Conservation (phyloP, 2,888 invertebrate genomes). For the Heliconius sara region DNA sequence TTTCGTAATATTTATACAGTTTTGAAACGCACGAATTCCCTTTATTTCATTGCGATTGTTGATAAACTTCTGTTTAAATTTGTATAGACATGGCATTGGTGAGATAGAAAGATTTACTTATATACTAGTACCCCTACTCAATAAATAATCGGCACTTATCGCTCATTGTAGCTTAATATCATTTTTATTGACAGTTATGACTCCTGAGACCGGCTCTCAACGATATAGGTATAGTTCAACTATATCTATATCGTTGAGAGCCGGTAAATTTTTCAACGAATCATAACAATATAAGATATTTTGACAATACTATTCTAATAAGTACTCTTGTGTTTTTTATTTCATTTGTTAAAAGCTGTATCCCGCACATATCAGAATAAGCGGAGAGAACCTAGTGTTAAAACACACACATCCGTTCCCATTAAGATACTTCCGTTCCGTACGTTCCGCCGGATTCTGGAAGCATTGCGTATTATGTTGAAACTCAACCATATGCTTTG, state of each 20-base stretch:
- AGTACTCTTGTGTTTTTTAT: no score
- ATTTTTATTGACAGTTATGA: not conserved
- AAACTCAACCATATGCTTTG: no score
- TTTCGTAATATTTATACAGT: constrained; percentile 48
- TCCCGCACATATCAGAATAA: not conserved
- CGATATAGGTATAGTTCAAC: no score
- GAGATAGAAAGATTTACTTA: no score
- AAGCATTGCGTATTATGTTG: no score
- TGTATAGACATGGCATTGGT: not conserved
- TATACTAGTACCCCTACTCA: not conserved
- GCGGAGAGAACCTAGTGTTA: not conserved
- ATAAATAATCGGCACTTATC: not conserved
- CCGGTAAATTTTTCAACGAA: no score
- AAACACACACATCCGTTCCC: not conserved
- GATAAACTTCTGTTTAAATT: not conserved
- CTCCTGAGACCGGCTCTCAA: not conserved
- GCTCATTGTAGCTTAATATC: not conserved
- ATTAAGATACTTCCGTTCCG: no score
- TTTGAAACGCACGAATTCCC: constrained; percentile 52
- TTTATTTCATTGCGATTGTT: constrained; percentile 47
- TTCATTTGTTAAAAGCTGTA: not conserved
- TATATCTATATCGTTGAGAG: no score
- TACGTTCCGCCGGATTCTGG: no score
- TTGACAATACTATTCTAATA: no score
- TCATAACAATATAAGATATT: no score